phyloP scores from a whole-genome alignment of 2,888 invertebrate genomes.

The Cerceris ruficornis region DNA sequence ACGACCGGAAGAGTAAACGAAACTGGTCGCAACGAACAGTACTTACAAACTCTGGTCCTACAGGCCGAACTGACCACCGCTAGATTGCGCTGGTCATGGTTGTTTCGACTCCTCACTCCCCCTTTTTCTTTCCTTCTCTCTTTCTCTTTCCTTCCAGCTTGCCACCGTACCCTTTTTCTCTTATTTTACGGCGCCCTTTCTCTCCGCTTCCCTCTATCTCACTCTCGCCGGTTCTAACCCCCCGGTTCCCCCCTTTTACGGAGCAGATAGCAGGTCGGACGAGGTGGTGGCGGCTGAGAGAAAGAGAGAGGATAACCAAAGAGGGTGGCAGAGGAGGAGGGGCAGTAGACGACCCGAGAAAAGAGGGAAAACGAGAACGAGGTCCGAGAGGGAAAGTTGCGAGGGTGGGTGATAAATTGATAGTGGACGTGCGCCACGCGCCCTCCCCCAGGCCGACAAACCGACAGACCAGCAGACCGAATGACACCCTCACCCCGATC shows the following conservation, averaged over 20 bases:
- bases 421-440: slow-evolving; percentile 80
- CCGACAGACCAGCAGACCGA: slow-evolving; percentile 68
- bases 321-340: slow-evolving; percentile 54
- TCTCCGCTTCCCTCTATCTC: slow-evolving; percentile 24
- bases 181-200: slow-evolving; percentile 44
- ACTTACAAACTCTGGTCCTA: slow-evolving; percentile 42
- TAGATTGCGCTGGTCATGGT: slow-evolving; percentile 80
- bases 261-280: slow-evolving; percentile 44
- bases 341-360: slow-evolving; percentile 66
- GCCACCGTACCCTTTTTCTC: slow-evolving; percentile 49
- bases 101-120: slow-evolving; percentile 57
- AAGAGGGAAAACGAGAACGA: slow-evolving; percentile 67
- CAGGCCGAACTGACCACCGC: slow-evolving; percentile 76
- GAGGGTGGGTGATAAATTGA: slow-evolving; percentile 79
- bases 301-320: slow-evolving; percentile 64
- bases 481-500: slow-evolving; percentile 67
- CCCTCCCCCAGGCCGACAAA: slow-evolving; percentile 61
- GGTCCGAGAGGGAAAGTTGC: slow-evolving; percentile 73
- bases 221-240: slow-evolving; percentile 22
- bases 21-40: slow-evolving; percentile 40
- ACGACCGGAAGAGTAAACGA: slow-evolving; percentile 51
- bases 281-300: slow-evolving; percentile 49
- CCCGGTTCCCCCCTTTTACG: slow-evolving; percentile 33
- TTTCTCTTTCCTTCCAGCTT: slow-evolving; percentile 38
- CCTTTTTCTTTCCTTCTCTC: slow-evolving; percentile 37